phyloP scores from a whole-genome alignment of 2,797 vertebrate species.

The Epinephelus awoara region DNA sequence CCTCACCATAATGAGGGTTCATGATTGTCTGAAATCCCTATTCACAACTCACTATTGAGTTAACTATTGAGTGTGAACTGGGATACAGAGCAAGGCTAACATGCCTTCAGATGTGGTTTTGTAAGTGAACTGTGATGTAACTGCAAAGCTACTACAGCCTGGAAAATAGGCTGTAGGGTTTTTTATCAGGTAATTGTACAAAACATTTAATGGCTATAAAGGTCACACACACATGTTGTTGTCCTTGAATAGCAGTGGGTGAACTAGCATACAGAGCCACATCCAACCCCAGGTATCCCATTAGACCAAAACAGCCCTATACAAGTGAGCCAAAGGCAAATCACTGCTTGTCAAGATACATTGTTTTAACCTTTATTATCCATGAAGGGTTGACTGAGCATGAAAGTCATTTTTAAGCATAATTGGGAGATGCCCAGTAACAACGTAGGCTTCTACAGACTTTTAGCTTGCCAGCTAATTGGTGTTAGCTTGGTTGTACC shows the following conservation, averaged over 20 bases:
- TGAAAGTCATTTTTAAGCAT: background rate
- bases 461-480: background rate
- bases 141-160: background rate
- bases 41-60: background rate
- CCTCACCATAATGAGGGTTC: background rate
- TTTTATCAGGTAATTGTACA: conserved; percentile 21
- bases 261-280: conserved; percentile 19
- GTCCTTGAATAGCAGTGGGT: conserved; percentile 31
- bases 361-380: conserved; percentile 31
- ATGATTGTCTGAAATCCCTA: background rate
- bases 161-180: conserved; percentile 6
- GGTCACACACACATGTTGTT: conserved; percentile 21
- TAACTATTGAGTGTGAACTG: background rate
- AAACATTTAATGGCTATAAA: conserved; percentile 5
- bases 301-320: conserved; percentile 29
- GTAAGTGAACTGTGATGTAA: conserved; percentile 10
- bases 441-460: background rate
- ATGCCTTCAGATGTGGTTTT: background rate
- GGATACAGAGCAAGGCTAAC: background rate
- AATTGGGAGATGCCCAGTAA: background rate
- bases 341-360: conserved; percentile 25
- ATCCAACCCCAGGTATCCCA: conserved; percentile 15
- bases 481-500: background rate
- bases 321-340: conserved; percentile 26
- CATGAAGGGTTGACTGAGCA: conserved; percentile 4